A percentile compares a stretch with the other conserved stretches of the same genome.
These are phyloP conservation scores for Drosophila sp. DNA, from an alignment of 1,140 invertebrate species.

Conservation along the genomic window DNA sequence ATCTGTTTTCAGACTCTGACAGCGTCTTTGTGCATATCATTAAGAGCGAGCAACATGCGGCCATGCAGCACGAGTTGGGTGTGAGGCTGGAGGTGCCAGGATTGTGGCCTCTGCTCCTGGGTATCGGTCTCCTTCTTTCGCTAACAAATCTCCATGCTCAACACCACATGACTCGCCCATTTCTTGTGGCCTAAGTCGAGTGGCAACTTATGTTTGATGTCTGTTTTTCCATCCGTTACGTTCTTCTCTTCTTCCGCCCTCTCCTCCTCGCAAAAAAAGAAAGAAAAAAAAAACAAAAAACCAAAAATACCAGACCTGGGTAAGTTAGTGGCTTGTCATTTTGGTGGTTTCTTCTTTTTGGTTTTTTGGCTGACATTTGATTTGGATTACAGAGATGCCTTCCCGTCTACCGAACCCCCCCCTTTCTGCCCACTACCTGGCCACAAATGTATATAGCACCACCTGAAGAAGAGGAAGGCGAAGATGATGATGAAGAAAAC, in stretches of 20 bases:
- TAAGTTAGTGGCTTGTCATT: constrained; percentile 30
- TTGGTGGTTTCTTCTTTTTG: constrained; percentile 11
- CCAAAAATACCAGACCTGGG: constrained; percentile 13
- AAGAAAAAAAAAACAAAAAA: not conserved
- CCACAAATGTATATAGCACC: constrained; percentile 22
- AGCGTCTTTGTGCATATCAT: constrained; percentile 85
- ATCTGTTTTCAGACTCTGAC: constrained; percentile 80
- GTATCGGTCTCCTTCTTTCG: constrained; percentile 46
- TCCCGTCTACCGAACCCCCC: not conserved
- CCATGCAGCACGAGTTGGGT: constrained; percentile 85
- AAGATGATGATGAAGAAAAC: not conserved
- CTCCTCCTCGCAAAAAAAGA: not conserved
- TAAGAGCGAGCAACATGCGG: constrained; percentile 86
- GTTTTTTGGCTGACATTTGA: constrained; percentile 12
- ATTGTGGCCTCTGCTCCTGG: constrained; percentile 53
- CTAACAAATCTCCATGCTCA: constrained; percentile 22
- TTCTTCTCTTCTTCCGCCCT: not conserved
- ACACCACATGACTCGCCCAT: constrained; percentile 5
- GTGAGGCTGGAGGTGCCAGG: constrained; percentile 60
- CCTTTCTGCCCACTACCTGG: constrained; percentile 20
- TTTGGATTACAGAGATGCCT: constrained; percentile 20
- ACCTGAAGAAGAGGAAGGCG: too few species aligned
- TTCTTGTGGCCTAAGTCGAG: constrained; percentile 50
- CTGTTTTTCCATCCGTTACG: constrained; percentile 38
- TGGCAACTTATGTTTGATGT: constrained; percentile 71